phyloP scores from a whole-genome alignment of 2,113 vertebrate species.

The Gobius niger region DNA sequence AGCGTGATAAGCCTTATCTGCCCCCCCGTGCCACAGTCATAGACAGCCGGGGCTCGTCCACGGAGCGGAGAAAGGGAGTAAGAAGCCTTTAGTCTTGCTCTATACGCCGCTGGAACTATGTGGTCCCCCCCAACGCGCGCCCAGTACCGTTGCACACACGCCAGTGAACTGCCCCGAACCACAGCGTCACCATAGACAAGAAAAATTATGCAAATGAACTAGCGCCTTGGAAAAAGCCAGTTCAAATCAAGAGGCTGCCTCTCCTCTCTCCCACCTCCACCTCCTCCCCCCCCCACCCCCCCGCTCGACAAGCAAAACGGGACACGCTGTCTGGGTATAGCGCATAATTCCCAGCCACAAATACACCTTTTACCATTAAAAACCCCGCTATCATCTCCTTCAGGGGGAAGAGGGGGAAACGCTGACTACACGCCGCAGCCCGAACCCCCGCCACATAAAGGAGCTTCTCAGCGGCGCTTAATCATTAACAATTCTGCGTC shows the following conservation, averaged over 20 bases:
- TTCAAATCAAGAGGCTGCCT: conserved; percentile 73
- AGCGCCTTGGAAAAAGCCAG: conserved; percentile 78
- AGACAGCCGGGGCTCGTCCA: conserved; percentile 77
- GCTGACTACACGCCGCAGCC: conserved; percentile 51
- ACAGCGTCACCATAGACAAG: conserved; percentile 90
- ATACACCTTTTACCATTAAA: conserved; percentile 18
- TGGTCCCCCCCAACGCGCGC: conserved; percentile 62
- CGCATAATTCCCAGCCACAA: conserved; percentile 34
- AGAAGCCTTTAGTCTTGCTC: conserved; percentile 1
- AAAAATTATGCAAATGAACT: conserved; percentile 97
- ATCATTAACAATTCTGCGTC: conserved; percentile 64
- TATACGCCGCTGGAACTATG: conserved; percentile 67
- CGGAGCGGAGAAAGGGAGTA: not conserved
- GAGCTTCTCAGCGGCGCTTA: conserved; percentile 58
- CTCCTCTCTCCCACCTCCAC: conserved; percentile 29
- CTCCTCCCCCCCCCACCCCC: conserved; percentile 48
- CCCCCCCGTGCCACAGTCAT: conserved; percentile 71
- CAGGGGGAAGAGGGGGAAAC: conserved; percentile 38
- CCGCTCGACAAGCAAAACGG: conserved; percentile 47
- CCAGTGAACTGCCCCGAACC: conserved; percentile 83
- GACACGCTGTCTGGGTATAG: conserved; percentile 38
- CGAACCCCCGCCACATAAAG: conserved; percentile 60
- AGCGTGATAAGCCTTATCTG: conserved; percentile 81
- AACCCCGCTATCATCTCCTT: not conserved
- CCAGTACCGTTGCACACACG: conserved; percentile 77